Evolutionary conservation across 2,113 vertebrate species (phyloP), one percentile per base, ranked within the genome.

Genomic region (Hemiscyllium ocellatum): DNA sequence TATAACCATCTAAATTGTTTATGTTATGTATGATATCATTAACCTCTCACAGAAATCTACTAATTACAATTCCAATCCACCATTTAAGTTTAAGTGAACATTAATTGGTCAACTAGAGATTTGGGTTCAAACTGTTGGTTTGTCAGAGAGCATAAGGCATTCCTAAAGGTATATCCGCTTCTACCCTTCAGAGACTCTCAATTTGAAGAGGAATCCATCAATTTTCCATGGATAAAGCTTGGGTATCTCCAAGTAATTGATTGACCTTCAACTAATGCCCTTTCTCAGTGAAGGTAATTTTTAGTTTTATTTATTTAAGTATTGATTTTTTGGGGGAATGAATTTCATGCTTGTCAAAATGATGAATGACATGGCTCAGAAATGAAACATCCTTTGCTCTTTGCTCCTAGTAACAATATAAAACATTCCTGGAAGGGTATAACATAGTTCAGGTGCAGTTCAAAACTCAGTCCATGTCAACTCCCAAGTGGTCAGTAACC

Each of bases 241-340:
- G 94, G 94, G 72, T 72, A 76, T 95, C 69, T 72, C 13, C n/a
- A 76, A 50, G 13, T 72, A 95, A 95, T 95, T 29, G 42, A 72
- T 95, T 42, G 72, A 24, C 69, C 94, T 95, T 95, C 94, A 95
- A 72, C 42, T 29, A 95, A 72, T 95, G 94, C 94, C 69, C 47
- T 95, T 95, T 95, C 69, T 72, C 69, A 72, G 94, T 47, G 72
- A 95, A 72, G 94, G 94, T 95, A 95, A 72, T 72, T 93, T 72
- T 72, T 95, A 95, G 33, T 95, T 95, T 95, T 95, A 95, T 61
- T 95, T 95, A 95, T 72, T 95, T 70, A 50, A 68, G 68, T 95
- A 95, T 95, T 72, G 94, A 95, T 95, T 95, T 95, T 95, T 76
- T 72, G 69, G 42, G 42, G 42, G 69, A 33, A 95, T 95, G 94